A percentile compares a stretch with the other conserved stretches of the same genome.
phyloP scores from a whole-genome alignment of 2,113 vertebrate species.

The Australoheros scitulus region DNA sequence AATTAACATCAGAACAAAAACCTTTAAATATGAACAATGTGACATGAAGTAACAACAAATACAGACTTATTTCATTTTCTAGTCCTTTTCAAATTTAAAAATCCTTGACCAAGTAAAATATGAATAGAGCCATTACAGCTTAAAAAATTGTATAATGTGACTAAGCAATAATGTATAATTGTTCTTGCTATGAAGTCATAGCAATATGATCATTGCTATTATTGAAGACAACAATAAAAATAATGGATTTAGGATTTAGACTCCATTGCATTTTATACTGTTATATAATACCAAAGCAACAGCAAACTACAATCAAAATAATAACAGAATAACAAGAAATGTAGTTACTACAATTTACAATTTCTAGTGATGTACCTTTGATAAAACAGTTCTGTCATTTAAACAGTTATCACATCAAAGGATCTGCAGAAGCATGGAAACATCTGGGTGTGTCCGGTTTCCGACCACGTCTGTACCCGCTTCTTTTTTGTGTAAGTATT shows the following conservation, averaged over 20 bases:
- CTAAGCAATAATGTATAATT: not conserved
- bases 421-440: conserved; percentile 99
- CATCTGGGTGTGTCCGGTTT: conserved; percentile 99
- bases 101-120: not conserved
- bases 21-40: not conserved
- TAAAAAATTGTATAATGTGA: not conserved
- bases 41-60: not conserved
- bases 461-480: conserved; percentile 97
- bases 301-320: not conserved
- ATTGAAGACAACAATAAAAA: not conserved
- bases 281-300: not conserved
- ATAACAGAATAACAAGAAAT: not conserved
- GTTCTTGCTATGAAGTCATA: not conserved
- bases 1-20: not conserved
- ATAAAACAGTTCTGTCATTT: not conserved
- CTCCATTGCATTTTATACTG: not conserved
- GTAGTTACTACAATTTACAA: not conserved
- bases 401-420: conserved; percentile 96
- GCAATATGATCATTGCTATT: not conserved
- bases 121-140: not conserved
- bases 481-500: conserved; percentile 99
- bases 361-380: rapidly evolving
- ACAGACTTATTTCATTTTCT: not conserved
- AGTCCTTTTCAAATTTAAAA: not conserved
- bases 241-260: not conserved